Evolutionary conservation across 2,888 invertebrate species (phyloP).

Genomic region (Rhagonycha fulva): DNA sequence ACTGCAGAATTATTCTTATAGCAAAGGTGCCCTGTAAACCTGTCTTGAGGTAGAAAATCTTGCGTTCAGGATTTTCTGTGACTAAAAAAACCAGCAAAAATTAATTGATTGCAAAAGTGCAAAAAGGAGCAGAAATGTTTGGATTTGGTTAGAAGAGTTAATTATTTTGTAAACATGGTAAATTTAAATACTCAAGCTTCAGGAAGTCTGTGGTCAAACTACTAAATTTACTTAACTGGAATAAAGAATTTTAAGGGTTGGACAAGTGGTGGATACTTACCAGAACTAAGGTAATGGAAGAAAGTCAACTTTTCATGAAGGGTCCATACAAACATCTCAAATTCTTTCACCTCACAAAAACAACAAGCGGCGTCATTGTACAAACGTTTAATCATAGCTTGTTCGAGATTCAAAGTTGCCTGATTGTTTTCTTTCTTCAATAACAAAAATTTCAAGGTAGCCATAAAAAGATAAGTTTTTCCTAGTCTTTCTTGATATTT

Average conservation of each 20-base stretch:
- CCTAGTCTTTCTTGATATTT: neutral
- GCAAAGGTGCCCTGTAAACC: neutral
- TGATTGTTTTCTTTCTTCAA: neutral
- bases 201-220: no score
- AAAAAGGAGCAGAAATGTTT: no score
- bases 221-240: no score
- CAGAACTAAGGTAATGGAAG: neutral
- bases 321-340: neutral
- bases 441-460: constrained; percentile 3
- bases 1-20: neutral
- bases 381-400: neutral
- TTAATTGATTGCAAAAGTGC: neutral
- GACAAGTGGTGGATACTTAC: neutral
- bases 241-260: no score
- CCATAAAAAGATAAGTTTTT: neutral
- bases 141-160: no score
- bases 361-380: neutral
- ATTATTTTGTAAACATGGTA: no score
- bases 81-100: neutral
- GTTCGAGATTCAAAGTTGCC: neutral
- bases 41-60: neutral
- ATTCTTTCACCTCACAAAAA: neutral
- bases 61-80: neutral
- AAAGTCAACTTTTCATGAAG: neutral
- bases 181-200: no score